Percentiles rank a stretch among this genome's conserved stretches.
Conservation (phyloP, 2,113 vertebrate species). For the Campylorhamphus procurvoides region DNA sequence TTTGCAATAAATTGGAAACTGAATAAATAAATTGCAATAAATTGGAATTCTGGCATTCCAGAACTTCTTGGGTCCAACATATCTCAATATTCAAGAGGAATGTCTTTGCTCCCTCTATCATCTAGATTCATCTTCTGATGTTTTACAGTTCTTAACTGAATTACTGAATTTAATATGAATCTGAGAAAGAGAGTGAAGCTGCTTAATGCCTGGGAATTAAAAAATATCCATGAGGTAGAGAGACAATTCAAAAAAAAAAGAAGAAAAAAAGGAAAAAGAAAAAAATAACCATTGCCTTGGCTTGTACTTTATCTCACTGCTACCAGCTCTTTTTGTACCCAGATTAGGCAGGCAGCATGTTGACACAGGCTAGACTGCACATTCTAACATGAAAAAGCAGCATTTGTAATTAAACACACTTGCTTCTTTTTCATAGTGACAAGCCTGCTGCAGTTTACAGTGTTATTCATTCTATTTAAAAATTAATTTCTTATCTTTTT, state of each 20-base stretch:
- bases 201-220: not conserved
- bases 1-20: not conserved
- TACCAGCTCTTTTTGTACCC: not conserved
- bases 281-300: not conserved
- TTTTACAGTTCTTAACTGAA: not conserved
- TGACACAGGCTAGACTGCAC: not conserved
- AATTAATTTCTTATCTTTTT: not conserved
- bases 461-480: not conserved
- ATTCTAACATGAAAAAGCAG: slow-evolving; percentile 18
- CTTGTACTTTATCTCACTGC: slow-evolving; percentile 27
- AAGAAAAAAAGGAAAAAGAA: no score
- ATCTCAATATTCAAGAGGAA: not conserved
- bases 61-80: not conserved
- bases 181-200: not conserved
- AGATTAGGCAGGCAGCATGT: not conserved
- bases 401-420: slow-evolving; percentile 30
- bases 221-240: not conserved
- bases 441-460: not conserved
- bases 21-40: no score
- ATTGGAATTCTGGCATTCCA: not conserved
- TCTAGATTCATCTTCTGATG: not conserved
- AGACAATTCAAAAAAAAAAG: not conserved
- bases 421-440: not conserved
- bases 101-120: not conserved
- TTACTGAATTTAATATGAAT: not conserved